These are phyloP conservation scores for Piezodorus guildinii DNA, from an alignment of 1,140 invertebrate species.

Conservation along the genomic window DNA sequence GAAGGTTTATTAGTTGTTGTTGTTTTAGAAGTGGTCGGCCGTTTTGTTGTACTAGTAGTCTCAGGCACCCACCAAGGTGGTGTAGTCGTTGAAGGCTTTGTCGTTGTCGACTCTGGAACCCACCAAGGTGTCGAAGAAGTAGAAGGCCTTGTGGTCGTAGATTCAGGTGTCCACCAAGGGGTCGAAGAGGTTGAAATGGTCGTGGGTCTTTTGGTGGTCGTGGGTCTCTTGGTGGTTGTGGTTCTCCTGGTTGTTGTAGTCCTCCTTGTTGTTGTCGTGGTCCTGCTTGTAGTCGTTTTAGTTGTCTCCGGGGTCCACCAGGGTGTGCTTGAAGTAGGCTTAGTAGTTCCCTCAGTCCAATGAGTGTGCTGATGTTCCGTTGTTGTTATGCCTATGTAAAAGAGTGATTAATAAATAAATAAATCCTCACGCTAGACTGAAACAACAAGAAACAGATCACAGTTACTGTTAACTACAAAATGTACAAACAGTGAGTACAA, in stretches of 20 bases:
- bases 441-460: too few species aligned
- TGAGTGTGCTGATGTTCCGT: constrained; percentile 25
- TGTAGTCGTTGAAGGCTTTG: constrained; percentile 19
- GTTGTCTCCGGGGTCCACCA: constrained; percentile 26
- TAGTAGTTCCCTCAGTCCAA: constrained; percentile 27
- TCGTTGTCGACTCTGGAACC: constrained; percentile 25
- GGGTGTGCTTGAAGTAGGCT: constrained; percentile 27
- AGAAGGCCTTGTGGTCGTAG: constrained; percentile 30
- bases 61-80: constrained; percentile 37
- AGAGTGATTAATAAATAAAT: too few species aligned
- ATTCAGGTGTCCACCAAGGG: constrained; percentile 24
- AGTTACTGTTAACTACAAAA: too few species aligned
- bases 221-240: constrained; percentile 29
- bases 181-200: constrained; percentile 26
- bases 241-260: constrained; percentile 28
- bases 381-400: constrained; percentile 6
- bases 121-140: constrained; percentile 21
- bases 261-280: constrained; percentile 19
- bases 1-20: constrained; percentile 24
- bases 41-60: constrained; percentile 29
- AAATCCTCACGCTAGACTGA: too few species aligned
- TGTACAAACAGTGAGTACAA: too few species aligned
- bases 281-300: constrained; percentile 24
- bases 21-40: constrained; percentile 22
- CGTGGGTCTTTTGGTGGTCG: constrained; percentile 26